Evolutionary conservation across 2,888 invertebrate species (phyloP).

Genomic region (Hyles lineata): DNA sequence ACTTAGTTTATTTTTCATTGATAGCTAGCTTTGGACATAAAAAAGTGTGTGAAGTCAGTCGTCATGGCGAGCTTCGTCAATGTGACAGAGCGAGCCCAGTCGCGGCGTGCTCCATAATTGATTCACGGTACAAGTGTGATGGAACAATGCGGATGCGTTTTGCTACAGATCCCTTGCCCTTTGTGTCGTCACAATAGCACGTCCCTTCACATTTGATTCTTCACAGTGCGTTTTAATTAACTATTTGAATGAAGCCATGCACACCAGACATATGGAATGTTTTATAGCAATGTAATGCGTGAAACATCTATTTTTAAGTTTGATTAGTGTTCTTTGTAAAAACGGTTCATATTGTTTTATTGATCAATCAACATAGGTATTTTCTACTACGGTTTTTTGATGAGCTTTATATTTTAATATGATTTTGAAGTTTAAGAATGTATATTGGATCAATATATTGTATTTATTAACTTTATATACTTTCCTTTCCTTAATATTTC

Average conservation of each 20-base stretch:
- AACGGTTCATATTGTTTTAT: too few species aligned
- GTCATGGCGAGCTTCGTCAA: neutral
- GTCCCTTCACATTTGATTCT: slow-evolving; percentile 15
- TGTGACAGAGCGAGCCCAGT: slow-evolving; percentile 29
- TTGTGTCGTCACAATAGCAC: slow-evolving; percentile 22
- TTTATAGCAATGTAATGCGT: neutral
- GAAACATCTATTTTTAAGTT: neutral
- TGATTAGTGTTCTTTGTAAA: too few species aligned
- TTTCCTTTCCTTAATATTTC: too few species aligned
- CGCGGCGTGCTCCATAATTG: slow-evolving; percentile 56
- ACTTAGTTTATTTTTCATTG: too few species aligned
- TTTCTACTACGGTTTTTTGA: too few species aligned
- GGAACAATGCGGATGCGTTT: slow-evolving; percentile 70
- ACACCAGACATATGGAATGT: neutral
- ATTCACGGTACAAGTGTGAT: slow-evolving; percentile 65
- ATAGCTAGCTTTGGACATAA: too few species aligned
- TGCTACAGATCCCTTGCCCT: slow-evolving; percentile 33
- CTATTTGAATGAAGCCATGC: neutral
- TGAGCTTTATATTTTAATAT: too few species aligned
- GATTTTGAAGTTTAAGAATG: too few species aligned
- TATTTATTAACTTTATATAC: too few species aligned
- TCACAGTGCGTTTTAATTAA: slow-evolving; percentile 17
- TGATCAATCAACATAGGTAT: too few species aligned
- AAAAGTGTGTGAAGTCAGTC: slow-evolving; percentile 22
- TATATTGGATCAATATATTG: too few species aligned